Percentiles rank a stretch among this genome's conserved stretches.
Evolutionary conservation across 2,888 invertebrate genomes (phyloP).

Genomic region (Alitta virens): DNA sequence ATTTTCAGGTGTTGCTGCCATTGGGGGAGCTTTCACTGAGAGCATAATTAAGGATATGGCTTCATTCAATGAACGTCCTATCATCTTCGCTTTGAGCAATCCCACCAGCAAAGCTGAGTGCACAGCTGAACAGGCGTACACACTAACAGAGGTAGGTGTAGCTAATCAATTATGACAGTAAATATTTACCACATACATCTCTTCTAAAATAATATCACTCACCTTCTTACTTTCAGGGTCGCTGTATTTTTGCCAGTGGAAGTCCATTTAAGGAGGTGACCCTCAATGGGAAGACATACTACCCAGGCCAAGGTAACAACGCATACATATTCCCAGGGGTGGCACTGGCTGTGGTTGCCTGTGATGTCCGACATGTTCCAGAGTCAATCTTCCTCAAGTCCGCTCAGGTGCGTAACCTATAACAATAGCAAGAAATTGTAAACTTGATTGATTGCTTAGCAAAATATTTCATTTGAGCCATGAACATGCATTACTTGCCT

Average conservation of each 20-base stretch:
- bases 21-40: slow-evolving; percentile 86
- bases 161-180: too few relatives aligned
- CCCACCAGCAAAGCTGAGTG: slow-evolving; percentile 98
- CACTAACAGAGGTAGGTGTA: slow-evolving; percentile 71
- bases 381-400: slow-evolving; percentile 92
- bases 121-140: slow-evolving; percentile 93
- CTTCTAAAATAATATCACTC: neutral
- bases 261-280: slow-evolving; percentile 89
- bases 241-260: slow-evolving; percentile 90
- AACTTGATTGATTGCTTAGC: too few relatives aligned
- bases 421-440: too few relatives aligned
- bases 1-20: slow-evolving; percentile 78
- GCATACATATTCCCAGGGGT: slow-evolving; percentile 70
- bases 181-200: too few relatives aligned
- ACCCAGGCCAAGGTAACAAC: slow-evolving; percentile 83
- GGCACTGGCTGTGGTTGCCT: slow-evolving; percentile 89
- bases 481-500: neutral
- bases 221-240: slow-evolving; percentile 67
- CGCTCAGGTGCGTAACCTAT: slow-evolving; percentile 67
- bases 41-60: slow-evolving; percentile 86
- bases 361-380: slow-evolving; percentile 87
- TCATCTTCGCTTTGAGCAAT: slow-evolving; percentile 97
- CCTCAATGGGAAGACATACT: slow-evolving; percentile 74
- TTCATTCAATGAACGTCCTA: slow-evolving; percentile 75
- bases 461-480: too few relatives aligned